Conservation (phyloP, 2,113 vertebrate genomes). For the Aptenodytes patagonicus region DNA sequence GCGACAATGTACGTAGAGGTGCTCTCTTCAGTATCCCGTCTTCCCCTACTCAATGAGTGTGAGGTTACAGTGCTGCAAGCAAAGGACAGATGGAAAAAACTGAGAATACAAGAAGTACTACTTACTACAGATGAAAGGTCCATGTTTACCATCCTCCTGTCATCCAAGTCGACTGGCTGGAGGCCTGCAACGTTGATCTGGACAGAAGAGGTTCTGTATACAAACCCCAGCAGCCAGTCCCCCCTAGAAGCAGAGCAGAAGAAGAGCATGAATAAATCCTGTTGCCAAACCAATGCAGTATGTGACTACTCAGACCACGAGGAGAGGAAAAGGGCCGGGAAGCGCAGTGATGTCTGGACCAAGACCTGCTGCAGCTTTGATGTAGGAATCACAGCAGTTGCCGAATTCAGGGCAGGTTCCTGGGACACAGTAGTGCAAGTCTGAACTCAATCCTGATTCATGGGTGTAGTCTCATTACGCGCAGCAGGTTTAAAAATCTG, state of each 20-base stretch:
- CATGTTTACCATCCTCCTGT: constrained; percentile 88
- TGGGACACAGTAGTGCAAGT: background rate
- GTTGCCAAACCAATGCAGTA: background rate
- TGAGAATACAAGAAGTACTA: background rate
- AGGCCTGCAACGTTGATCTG: constrained; percentile 90
- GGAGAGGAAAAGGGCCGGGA: background rate
- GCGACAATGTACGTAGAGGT: background rate
- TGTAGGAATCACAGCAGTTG: background rate
- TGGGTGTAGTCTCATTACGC: background rate
- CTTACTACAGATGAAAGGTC: constrained; percentile 93
- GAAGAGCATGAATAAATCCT: background rate
- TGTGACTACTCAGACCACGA: accelerated
- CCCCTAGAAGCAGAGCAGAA: constrained; percentile 74
- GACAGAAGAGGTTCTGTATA: constrained; percentile 92
- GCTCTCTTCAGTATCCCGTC: background rate
- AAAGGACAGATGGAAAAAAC: background rate
- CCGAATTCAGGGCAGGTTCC: background rate
- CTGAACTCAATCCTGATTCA: background rate
- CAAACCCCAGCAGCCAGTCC: constrained; percentile 93
- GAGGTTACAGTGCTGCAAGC: background rate
- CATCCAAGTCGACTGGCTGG: constrained; percentile 84
- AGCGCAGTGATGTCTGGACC: background rate
- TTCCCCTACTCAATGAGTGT: background rate
- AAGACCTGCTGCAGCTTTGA: background rate
- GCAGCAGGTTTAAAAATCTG: background rate